Conservation (phyloP, 2,888 invertebrate species). For the Mythimna lalbum region DNA sequence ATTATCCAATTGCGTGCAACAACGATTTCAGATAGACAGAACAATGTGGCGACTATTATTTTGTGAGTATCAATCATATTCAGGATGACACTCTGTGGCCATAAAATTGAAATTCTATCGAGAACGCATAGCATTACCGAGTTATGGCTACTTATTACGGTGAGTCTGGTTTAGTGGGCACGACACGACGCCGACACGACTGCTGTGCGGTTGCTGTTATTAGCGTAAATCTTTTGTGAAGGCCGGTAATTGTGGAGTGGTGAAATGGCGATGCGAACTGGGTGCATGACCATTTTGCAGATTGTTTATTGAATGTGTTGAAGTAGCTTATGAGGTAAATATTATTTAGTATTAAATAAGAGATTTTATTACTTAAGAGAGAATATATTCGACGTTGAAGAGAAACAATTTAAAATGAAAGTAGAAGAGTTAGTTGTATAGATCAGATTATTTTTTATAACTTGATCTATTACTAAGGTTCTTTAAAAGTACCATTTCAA, state of each 20-base stretch:
- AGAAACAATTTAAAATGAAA: background rate
- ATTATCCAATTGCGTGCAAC: slow-evolving; percentile 32
- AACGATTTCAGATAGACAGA: slow-evolving; percentile 68
- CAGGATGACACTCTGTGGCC: slow-evolving; percentile 68
- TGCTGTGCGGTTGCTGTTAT: slow-evolving; percentile 55
- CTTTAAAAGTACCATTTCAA: background rate
- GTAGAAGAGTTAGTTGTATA: background rate
- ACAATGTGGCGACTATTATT: slow-evolving; percentile 76
- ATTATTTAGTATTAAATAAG: slow-evolving; percentile 1
- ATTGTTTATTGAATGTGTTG: slow-evolving; percentile 37
- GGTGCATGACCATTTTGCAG: slow-evolving; percentile 13
- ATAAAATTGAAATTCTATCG: slow-evolving; percentile 82
- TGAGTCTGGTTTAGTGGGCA: slow-evolving; percentile 42
- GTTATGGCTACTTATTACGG: slow-evolving; percentile 79
- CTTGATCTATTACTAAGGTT: background rate
- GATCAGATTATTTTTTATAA: background rate
- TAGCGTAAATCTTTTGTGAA: slow-evolving; percentile 62
- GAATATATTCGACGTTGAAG: background rate
- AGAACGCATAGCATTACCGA: slow-evolving; percentile 70
- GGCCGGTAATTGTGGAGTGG: slow-evolving; percentile 40
- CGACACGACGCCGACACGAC: slow-evolving; percentile 65
- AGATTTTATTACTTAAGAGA: background rate
- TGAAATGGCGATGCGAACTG: slow-evolving; percentile 17
- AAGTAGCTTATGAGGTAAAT: background rate
- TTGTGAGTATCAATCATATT: slow-evolving; percentile 78